These are phyloP conservation scores for Hesperophylax magnus DNA, from an alignment of 1,140 invertebrate genomes.

Conservation along the genomic window DNA sequence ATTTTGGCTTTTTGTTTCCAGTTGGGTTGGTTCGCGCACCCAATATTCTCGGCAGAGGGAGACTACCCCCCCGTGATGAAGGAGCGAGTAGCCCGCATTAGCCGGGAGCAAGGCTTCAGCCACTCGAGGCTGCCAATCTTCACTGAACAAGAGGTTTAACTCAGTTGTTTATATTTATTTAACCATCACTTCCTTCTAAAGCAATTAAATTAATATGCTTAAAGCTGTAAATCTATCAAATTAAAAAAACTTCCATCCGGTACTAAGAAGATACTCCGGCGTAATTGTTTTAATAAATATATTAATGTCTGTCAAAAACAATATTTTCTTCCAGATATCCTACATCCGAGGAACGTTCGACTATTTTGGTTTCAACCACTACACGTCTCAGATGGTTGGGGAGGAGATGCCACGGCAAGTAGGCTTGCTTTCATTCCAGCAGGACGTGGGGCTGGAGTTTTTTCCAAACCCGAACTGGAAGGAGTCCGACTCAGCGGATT, in stretches of 20 bases:
- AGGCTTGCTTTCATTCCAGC: slow-evolving; percentile 50
- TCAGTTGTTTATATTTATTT: too few species aligned
- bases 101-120: slow-evolving; percentile 70
- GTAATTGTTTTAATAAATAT: too few species aligned
- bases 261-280: too few species aligned
- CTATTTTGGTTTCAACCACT: slow-evolving; percentile 76
- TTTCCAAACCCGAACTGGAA: slow-evolving; percentile 33
- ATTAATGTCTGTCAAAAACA: too few species aligned
- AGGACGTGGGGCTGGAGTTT: slow-evolving; percentile 47
- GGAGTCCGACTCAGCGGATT: neutral
- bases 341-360: slow-evolving; percentile 73
- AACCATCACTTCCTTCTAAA: too few species aligned
- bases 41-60: slow-evolving; percentile 72
- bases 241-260: too few species aligned
- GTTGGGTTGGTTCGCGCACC: slow-evolving; percentile 76
- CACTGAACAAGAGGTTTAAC: slow-evolving; percentile 68
- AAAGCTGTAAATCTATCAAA: too few species aligned
- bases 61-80: slow-evolving; percentile 77
- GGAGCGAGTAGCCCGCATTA: slow-evolving; percentile 69
- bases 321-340: slow-evolving; percentile 40
- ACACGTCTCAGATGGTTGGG: slow-evolving; percentile 67
- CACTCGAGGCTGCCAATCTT: slow-evolving; percentile 73
- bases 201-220: too few species aligned
- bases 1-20: slow-evolving; percentile 58
- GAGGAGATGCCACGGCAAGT: neutral